A percentile compares a stretch with the other conserved stretches of the same genome.
phyloP scores from a whole-genome alignment of 2,797 vertebrate species.

The Gadopsis bispinosus region DNA sequence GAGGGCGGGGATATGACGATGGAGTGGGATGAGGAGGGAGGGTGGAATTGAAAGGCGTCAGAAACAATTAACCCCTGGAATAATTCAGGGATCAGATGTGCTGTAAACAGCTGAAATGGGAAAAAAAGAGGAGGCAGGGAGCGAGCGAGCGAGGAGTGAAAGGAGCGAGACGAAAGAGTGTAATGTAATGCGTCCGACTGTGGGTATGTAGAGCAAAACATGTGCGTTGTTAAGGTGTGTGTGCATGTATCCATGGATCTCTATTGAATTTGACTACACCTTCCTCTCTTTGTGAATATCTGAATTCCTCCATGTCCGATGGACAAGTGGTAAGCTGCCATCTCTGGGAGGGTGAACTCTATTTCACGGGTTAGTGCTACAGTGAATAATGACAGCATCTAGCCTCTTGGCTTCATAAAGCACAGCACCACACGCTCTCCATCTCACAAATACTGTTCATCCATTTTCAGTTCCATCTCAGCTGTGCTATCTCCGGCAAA shows the following conservation, averaged over 20 bases:
- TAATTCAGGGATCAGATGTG: conserved; percentile 54
- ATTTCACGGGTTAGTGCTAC: conserved; percentile 79
- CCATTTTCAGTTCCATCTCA: conserved; percentile 64
- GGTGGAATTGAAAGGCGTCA: conserved; percentile 48
- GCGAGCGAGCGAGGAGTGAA: conserved; percentile 11
- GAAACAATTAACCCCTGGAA: conserved; percentile 64
- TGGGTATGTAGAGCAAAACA: conserved; percentile 31
- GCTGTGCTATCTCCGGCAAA: conserved; percentile 45
- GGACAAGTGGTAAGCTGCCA: conserved; percentile 58
- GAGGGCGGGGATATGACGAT: conserved; percentile 23
- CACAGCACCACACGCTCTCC: conserved; percentile 50
- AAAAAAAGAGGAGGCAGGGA: conserved; percentile 25
- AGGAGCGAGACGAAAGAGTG: conserved; percentile 30
- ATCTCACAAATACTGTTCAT: conserved; percentile 70
- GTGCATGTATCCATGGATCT: conserved; percentile 8
- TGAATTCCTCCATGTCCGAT: conserved; percentile 51
- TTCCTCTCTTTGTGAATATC: conserved; percentile 59
- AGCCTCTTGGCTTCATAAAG: conserved; percentile 77
- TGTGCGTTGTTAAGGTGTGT: background rate
- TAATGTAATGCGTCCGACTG: conserved; percentile 53
- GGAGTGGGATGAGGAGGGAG: conserved; percentile 40
- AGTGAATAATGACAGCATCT: conserved; percentile 60
- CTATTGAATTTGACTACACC: conserved; percentile 55
- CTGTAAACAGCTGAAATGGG: conserved; percentile 53
- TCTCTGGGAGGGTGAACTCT: conserved; percentile 75